Evolutionary conservation across 1,140 invertebrate genomes (phyloP).

Genomic region (Popillia japonica): DNA sequence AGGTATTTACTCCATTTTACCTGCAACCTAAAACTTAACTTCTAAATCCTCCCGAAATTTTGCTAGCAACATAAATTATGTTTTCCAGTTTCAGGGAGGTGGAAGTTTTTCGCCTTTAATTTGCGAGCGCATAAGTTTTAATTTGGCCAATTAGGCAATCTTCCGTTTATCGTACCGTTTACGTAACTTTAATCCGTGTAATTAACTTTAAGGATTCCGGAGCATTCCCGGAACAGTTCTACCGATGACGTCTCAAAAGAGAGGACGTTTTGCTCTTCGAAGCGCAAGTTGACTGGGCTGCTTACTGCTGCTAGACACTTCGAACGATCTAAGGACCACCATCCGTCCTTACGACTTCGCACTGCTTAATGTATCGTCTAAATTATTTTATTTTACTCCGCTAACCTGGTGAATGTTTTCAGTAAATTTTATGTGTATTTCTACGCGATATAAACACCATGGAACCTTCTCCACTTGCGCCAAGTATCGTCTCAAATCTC

Average conservation of each 20-base stretch:
- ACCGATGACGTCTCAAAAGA: constrained; percentile 17
- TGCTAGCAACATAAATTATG: not conserved
- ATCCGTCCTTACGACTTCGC: constrained; percentile 22
- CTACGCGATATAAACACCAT: constrained; percentile 16
- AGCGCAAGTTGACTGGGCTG: not conserved
- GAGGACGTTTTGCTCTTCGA: not conserved
- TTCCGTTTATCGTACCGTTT: constrained; percentile 34
- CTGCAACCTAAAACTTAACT: too few relatives aligned
- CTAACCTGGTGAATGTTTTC: constrained; percentile 26
- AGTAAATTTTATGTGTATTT: constrained; percentile 31
- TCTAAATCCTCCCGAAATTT: not conserved
- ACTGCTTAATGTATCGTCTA: constrained; percentile 32
- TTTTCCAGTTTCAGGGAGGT: constrained; percentile 17
- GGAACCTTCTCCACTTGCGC: not conserved
- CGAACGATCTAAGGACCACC: constrained; percentile 8
- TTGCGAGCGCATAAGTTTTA: constrained; percentile 29
- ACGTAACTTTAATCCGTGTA: constrained; percentile 33
- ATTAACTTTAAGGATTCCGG: constrained; percentile 28
- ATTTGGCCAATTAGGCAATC: constrained; percentile 29
- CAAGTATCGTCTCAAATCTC: constrained; percentile 4
- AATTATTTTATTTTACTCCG: constrained; percentile 33
- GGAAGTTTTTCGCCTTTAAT: constrained; percentile 30
- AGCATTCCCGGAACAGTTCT: constrained; percentile 22
- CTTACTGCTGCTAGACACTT: not conserved
- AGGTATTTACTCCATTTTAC: too few relatives aligned